Base-by-base conservation (phyloP, 2,888 invertebrate genomes). In the Galerucella pusilla region DNA sequence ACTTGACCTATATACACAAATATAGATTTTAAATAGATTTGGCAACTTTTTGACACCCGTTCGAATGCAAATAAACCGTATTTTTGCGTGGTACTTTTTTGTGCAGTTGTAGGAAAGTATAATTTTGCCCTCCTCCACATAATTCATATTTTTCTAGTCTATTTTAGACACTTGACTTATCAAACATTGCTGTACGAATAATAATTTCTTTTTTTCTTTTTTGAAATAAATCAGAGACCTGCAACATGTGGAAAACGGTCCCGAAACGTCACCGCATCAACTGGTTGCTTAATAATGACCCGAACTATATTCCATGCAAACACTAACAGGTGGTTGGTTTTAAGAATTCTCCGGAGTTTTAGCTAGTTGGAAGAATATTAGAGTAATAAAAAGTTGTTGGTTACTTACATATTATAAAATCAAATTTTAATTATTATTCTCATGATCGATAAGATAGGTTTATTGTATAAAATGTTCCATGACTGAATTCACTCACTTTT, bases 401-500 rank as follows among this genome's bases (percentile, higher is more conserved):
- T n/a, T n/a, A 57, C 57, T 57, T 20, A 57, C 57, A 9, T 57
- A 20, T 57, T 57, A n/a, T 57, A 57, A 6, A 20, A 57, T 57
- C 16, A 20, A 57, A 57, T 25, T 71, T 57, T n/a, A 54, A 72
- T 60, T 20, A 72, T 67, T 66, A 72, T 67, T 66, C 35, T 49
- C 65, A 66, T 60, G 52, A 59, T 46, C 66, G 52, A 70, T n/a
- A 57, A 65, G 54, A n/a, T 64, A 65, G 4, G 52, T 52, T 14
- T 52, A 16, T 16, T 16, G n/a, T 16, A 10, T 16, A 16, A 20
- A 20, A 57, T 57, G 57, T 66, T 49, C 66, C 72, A 72, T 72
- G 66, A 72, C 66, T 72, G 72, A 65, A 57, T 54, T 66, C 59
- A 72, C 66, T 46, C 66, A 72, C 72, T 72, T 66, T 66, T 66